These are phyloP conservation scores for Clavelina lepadiformis DNA, from an alignment of 23 tunicate species.

Conservation along the genomic window DNA sequence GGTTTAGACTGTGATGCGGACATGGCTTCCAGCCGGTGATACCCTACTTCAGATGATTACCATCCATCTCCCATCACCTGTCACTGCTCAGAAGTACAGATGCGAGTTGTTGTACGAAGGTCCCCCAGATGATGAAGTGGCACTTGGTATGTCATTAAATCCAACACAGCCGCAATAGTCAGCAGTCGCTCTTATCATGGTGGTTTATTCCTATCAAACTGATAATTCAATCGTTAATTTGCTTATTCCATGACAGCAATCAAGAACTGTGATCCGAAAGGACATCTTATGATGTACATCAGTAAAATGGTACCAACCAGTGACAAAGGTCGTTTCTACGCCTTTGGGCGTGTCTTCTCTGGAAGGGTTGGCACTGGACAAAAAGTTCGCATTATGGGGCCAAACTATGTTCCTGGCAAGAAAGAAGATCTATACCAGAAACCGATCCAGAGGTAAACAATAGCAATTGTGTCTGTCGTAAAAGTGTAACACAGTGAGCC, in stretches of 20 bases:
- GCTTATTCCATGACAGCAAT: too few relatives aligned
- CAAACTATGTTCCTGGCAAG: conserved; percentile 84
- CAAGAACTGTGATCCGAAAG: conserved; percentile 82
- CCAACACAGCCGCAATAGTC: too few relatives aligned
- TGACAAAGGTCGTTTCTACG: conserved; percentile 98
- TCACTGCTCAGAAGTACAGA: conserved; percentile 88
- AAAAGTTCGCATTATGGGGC: conserved; percentile 98
- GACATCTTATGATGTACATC: conserved; percentile 87
- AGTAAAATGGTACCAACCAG: conserved; percentile 99
- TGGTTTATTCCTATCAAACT: too few relatives aligned
- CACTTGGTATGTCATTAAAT: conserved; percentile 38
- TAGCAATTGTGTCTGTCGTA: neutral
- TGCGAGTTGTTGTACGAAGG: conserved; percentile 95
- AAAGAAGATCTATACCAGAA: conserved; percentile 85
- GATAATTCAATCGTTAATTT: too few relatives aligned
- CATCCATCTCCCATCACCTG: conserved; percentile 98
- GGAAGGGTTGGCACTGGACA: conserved; percentile 97
- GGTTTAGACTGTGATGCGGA: conserved; percentile 79
- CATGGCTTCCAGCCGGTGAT: conserved; percentile 99
- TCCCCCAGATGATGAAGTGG: conserved; percentile 83
- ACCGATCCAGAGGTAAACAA: conserved; percentile 86
- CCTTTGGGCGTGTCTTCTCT: conserved; percentile 96
- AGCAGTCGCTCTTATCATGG: too few relatives aligned
- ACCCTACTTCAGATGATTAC: conserved; percentile 98
- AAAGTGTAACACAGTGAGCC: too few relatives aligned